phyloP scores from a whole-genome alignment of 2,888 invertebrate species.

The Electrophaes corylata region DNA sequence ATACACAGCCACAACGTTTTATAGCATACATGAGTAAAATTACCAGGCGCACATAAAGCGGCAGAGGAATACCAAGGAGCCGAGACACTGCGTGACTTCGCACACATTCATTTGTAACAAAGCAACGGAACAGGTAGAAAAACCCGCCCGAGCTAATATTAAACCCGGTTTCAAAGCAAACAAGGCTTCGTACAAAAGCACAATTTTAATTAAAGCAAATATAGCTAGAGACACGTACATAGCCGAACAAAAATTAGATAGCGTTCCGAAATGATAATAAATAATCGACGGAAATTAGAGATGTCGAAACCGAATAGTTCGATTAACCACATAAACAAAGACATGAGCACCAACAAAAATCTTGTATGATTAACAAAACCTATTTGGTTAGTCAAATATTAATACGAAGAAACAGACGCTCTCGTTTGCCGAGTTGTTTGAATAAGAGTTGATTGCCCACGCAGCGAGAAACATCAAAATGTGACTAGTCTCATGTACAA shows the following conservation, averaged over 20 bases:
- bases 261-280: slow-evolving; percentile 48
- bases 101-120: slow-evolving; percentile 68
- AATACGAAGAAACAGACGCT: slow-evolving; percentile 49
- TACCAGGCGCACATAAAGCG: slow-evolving; percentile 56
- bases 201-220: slow-evolving; percentile 69
- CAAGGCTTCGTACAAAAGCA: slow-evolving; percentile 56
- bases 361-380: slow-evolving; percentile 52
- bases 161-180: slow-evolving; percentile 61
- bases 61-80: slow-evolving; percentile 62
- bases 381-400: slow-evolving; percentile 51
- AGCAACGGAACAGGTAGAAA: slow-evolving; percentile 71
- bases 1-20: slow-evolving; percentile 35
- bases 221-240: slow-evolving; percentile 47
- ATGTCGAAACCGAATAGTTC: slow-evolving; percentile 51
- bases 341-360: slow-evolving; percentile 45
- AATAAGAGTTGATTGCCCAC: slow-evolving; percentile 50
- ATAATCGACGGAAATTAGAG: slow-evolving; percentile 48
- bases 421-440: slow-evolving; percentile 51
- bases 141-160: slow-evolving; percentile 64
- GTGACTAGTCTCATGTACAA: slow-evolving; percentile 49
- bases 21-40: slow-evolving; percentile 46
- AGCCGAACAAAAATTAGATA: slow-evolving; percentile 52
- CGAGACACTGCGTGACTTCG: slow-evolving; percentile 68
- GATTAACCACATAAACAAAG: slow-evolving; percentile 55
- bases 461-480: slow-evolving; percentile 50